These are phyloP conservation scores for Parotocinclus haroldoi DNA, from an alignment of 2,797 vertebrate genomes.

Conservation along the genomic window DNA sequence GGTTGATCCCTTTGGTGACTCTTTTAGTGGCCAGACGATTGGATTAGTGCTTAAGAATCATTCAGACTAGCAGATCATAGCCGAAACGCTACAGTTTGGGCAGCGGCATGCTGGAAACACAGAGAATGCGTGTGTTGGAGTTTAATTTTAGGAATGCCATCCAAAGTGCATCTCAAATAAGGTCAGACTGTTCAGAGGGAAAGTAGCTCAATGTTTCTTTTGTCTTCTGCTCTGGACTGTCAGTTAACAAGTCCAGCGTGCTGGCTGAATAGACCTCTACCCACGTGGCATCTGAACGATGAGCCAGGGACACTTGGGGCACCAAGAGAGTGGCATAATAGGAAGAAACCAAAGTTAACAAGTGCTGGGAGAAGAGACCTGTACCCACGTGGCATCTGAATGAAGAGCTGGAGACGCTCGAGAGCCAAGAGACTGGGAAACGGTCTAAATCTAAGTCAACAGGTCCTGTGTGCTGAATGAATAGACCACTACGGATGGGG, in stretches of 20 bases:
- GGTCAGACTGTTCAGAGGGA: conserved; percentile 2
- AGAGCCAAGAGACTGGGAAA: no score
- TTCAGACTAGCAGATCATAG: background rate
- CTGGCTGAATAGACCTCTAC: background rate
- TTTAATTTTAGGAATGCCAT: background rate
- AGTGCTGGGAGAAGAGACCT: no score
- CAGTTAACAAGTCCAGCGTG: conserved; percentile 10
- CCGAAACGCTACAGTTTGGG: background rate
- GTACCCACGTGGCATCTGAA: no score
- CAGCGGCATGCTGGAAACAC: background rate
- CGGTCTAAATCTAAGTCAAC: no score
- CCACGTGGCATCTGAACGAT: conserved; percentile 14
- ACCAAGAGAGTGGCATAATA: no score
- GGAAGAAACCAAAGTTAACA: no score
- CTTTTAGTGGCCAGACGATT: background rate
- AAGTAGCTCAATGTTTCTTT: conserved; percentile 34
- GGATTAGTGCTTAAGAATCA: no score
- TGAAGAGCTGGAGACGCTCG: no score
- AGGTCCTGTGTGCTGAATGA: no score
- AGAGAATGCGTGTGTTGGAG: background rate
- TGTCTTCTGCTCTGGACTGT: conserved; percentile 16
- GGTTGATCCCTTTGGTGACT: background rate
- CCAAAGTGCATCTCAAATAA: conserved; percentile 5
- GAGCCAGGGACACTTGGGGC: background rate
- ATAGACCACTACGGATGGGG: no score